Percentiles rank a stretch among this genome's conserved stretches.
phyloP scores from a whole-genome alignment of 1,140 invertebrate species.

The Marisa cornuarietis region DNA sequence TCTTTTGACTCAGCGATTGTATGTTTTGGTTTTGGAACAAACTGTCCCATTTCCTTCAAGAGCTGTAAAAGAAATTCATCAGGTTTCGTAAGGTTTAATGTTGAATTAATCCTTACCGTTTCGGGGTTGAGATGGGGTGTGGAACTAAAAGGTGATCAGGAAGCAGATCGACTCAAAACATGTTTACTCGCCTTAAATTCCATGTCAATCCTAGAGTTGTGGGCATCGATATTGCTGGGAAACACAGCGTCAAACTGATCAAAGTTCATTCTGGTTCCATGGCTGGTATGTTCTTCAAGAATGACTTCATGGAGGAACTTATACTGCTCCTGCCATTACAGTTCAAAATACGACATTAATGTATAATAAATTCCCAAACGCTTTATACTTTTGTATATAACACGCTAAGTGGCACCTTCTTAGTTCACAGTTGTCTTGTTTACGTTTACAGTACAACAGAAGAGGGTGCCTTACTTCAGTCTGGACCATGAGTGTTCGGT shows the following conservation, averaged over 20 bases:
- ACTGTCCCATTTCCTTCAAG: conserved; percentile 7
- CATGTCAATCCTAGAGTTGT: neutral
- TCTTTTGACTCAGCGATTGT: neutral
- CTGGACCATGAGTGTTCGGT: conserved; percentile 43
- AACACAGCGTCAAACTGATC: no score
- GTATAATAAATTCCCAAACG: no score
- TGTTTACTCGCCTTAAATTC: neutral
- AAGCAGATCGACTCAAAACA: no score
- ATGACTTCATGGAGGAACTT: conserved; percentile 9
- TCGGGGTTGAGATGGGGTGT: no score
- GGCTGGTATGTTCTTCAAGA: neutral
- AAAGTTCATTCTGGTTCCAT: neutral
- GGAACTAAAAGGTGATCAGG: no score
- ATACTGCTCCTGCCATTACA: neutral
- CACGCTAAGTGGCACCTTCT: no score
- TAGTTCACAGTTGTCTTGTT: no score
- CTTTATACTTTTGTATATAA: no score
- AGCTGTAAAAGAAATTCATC: neutral
- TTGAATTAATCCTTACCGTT: no score
- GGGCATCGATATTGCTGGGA: neutral
- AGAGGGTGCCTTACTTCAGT: conserved; percentile 23
- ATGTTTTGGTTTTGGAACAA: neutral
- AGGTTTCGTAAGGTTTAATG: no score
- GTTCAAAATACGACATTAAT: no score
- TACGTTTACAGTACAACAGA: no score